These are phyloP conservation scores for Lutjanus argentimaculatus DNA, from an alignment of 2,797 vertebrate genomes.

Conservation along the genomic window DNA sequence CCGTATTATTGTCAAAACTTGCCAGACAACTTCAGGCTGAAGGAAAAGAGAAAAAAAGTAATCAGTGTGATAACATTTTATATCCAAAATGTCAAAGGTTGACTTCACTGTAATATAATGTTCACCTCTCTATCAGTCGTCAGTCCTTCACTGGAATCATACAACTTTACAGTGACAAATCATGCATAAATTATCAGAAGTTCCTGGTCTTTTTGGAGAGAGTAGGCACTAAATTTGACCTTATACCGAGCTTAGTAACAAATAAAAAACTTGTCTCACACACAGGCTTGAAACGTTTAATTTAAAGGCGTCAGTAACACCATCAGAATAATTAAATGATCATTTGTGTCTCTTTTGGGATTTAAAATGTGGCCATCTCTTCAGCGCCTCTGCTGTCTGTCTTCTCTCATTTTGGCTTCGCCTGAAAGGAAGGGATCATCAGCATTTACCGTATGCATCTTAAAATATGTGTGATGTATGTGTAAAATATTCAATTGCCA, in stretches of 20 bases:
- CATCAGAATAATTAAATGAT: not conserved
- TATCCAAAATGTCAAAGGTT: too few species aligned
- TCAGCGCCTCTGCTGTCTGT: not conserved
- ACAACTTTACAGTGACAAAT: not conserved
- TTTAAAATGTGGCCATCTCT: not conserved
- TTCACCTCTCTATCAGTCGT: too few species aligned
- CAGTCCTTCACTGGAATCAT: too few species aligned
- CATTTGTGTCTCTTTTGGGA: not conserved
- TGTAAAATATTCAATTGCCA: not conserved
- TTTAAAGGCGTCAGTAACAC: conserved; percentile 25
- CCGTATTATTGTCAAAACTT: rapidly evolving
- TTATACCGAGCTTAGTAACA: too few species aligned
- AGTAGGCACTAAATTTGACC: too few species aligned
- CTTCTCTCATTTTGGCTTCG: not conserved
- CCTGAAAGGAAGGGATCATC: not conserved
- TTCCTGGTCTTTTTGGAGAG: too few species aligned
- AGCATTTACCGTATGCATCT: not conserved
- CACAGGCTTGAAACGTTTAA: conserved; percentile 44
- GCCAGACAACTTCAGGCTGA: rapidly evolving
- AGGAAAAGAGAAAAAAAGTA: not conserved
- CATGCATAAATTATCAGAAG: too few species aligned
- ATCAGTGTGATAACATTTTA: too few species aligned
- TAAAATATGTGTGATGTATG: not conserved
- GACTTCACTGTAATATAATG: too few species aligned
- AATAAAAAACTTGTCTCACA: too few species aligned